Evolutionary conservation across 2,888 invertebrate species (phyloP), one percentile per base, ranked within the genome.

Genomic region (Notocelia uddmanniana): DNA sequence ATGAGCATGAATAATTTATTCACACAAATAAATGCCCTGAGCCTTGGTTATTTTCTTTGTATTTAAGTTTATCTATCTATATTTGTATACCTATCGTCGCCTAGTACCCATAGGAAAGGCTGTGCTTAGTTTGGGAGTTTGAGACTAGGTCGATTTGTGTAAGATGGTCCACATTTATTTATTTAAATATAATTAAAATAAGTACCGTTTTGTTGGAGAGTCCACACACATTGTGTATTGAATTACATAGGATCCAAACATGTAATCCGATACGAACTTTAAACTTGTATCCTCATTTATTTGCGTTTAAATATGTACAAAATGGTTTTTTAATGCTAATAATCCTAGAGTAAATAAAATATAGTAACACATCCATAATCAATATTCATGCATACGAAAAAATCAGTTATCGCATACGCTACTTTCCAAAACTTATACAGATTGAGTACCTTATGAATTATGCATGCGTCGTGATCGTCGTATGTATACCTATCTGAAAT

Each of bases 391-490:
- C 45, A 34, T 31, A 37, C 37, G 45, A 48, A 67, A 70, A 71
- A 62, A 37, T 48, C 34, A 59, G 54, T 60, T 59, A 66, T 54
- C 71, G n/a, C 54, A 37, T 37, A 67, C 18, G 15, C 66, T 54
- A 50, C 72, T 72, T 72, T 72, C 72, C 23, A 72, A 72, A 71
- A 71, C 45, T 48, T 69, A 64, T 41, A 55, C 54, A 26, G 15
- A 54, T 31, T 21, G 21, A 19, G 23, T 63, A 21, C 23, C 19
- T 23, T 26, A 72, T 72, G 37, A 62, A 72, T 71, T 55, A 72
- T 72, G 67, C 62, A 72, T 71, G 31, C n/a, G n/a, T n/a, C n/a
- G n/a, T n/a, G n/a, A n/a, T n/a, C n/a, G n/a, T 2, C 6, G 37
- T n/a, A 68, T 37, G 11, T 21, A n/a, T 68, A n/a, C 9, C n/a